Base-by-base conservation (phyloP, 1,140 invertebrate genomes). In the Dendroctonus ponderosae region DNA sequence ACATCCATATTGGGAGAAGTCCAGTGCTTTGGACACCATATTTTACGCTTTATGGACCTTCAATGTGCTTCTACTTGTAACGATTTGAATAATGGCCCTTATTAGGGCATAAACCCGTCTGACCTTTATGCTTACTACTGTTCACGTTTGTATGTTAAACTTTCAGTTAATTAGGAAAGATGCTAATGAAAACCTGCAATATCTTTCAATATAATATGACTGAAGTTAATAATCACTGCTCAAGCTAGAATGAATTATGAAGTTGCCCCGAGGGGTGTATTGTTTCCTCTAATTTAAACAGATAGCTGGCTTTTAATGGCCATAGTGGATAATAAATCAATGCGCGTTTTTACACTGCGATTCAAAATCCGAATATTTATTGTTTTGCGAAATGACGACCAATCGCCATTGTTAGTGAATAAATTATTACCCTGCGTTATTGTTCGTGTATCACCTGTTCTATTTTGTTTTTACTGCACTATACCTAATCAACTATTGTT, bases 21-120 rank as follows among this genome's bases (percentile, higher is more conserved):
- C 65, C 65, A 66, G 15, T 54, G 56, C 57, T 60, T 60, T 53
- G 65, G 65, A 66, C 57, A 60, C 38, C 65, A 66, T 66, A 66
- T 66, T 66, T 66, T 59, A 66, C 65, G 65, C 57, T 66, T 66
- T 66, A 66, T 61, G 49, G 44, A 53, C 48, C 65, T 66, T 66
- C 46, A 66, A 59, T 66, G 49, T 41, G 38, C 48, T 53, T 66
- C 63, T 66, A 66, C 57, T 57, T 60, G 49, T 40, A 12, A 56
- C 39, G 65, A 52, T 61, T 66, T 59, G 48, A 66, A 66, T 66
- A 66, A 66, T 60, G 57, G 65, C 44, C 49, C 58, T 57, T 46
- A 66, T 66, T 66, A 66, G 54, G 54, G 39, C 62, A 58, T 56
- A 52, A 14, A 65, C 53, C 44, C 53, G 14, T 42, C 48, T 26